Base-by-base conservation (phyloP, 2,797 vertebrate species). In the Phylloscopus collybita region DNA sequence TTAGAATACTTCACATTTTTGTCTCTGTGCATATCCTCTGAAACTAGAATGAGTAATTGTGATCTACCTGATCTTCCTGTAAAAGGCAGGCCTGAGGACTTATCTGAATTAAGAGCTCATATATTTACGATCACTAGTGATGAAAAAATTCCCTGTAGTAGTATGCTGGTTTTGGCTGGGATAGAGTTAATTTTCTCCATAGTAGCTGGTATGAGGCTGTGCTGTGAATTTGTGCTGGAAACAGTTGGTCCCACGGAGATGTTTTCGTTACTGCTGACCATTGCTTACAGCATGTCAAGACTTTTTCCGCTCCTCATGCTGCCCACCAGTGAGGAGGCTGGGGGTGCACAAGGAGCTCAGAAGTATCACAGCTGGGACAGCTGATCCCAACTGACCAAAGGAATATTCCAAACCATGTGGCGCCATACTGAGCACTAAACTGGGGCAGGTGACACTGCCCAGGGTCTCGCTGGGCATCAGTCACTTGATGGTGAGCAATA, bases 251-350 rank as follows among this genome's bases (percentile, higher is more conserved):
- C 54, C 65, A 62, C 16, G 34, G 59, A 54, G 17, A 30, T 54
- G 32, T 49, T 78, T 78, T 56, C 0, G 0, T 62, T 30, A 61
- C 21, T 47, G 64, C 25, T 61, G 30, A 40, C 25, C 5, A 4
- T 5, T 56, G 42, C 50, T 49, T 49, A 34, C 30, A 49, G 20
- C 1, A 1, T 30, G 40, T 61, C 0, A 2, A 69, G 49, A 62
- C 34, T 34, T 78, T 30, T 54, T 15, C 25, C 26, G 42, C 42
- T 34, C 30, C 65, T 56, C 14, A 21, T 25, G 13, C 20, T 27
- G 18, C 29, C 49, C 0, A 0, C 30, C 42, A 40, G 40, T 1
- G 1, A 54, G 25, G 11, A 40, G 56, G 40, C 56, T 61, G 40
- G 13, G 38, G 7, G 6, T 69, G 49, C 40, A 47, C 29, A 34